Conservation (phyloP, 2,888 invertebrate species). For the Tethea ocularis region DNA sequence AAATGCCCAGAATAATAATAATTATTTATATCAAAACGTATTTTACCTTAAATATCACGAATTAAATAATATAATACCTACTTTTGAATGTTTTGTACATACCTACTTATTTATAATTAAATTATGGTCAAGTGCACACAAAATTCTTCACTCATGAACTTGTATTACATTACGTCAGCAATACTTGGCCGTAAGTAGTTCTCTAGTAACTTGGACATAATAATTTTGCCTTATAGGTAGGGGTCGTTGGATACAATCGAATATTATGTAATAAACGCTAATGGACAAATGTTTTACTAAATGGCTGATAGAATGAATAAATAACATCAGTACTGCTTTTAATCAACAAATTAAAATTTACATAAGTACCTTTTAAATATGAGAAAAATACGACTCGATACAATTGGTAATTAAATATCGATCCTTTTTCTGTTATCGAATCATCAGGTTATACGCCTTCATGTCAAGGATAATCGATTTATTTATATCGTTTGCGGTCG, state of each 20-base stretch:
- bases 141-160: not conserved
- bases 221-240: slow-evolving; percentile 11
- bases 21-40: too few relatives aligned
- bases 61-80: too few relatives aligned
- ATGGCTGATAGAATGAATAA: slow-evolving; percentile 25
- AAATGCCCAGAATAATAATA: too few relatives aligned
- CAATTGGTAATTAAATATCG: slow-evolving; percentile 2
- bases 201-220: not conserved
- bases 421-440: slow-evolving; percentile 4
- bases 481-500: not conserved
- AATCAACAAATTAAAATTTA: slow-evolving; percentile 1
- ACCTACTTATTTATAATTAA: too few relatives aligned
- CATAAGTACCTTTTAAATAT: not conserved
- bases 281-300: slow-evolving; percentile 33
- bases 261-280: slow-evolving; percentile 41
- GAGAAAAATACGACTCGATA: not conserved
- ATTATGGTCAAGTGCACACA: not conserved
- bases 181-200: too few relatives aligned
- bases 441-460: not conserved
- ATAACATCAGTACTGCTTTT: slow-evolving; percentile 17
- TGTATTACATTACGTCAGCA: too few relatives aligned
- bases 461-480: slow-evolving; percentile 4
- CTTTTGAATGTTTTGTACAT: too few relatives aligned
- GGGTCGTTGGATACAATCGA: slow-evolving; percentile 30
- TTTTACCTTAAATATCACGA: too few relatives aligned